phyloP scores from a whole-genome alignment of 2,797 vertebrate species.

The Pipistrellus pipistrellus region DNA sequence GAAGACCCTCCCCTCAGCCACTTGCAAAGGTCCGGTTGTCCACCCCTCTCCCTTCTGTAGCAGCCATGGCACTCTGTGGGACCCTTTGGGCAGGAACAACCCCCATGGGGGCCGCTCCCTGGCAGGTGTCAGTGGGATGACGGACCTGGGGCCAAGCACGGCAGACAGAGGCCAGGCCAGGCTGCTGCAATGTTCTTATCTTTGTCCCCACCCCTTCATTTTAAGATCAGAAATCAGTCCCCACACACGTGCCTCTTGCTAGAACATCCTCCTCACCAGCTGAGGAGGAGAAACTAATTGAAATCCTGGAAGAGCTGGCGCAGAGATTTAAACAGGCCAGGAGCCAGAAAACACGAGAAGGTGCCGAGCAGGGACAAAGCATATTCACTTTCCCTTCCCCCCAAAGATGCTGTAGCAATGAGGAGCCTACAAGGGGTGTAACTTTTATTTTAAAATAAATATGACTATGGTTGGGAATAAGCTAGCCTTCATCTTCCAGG shows the following conservation, averaged over 20 bases:
- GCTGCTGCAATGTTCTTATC: not conserved
- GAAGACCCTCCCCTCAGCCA: not conserved
- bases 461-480: not conserved
- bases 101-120: accelerated
- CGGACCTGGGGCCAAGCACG: accelerated
- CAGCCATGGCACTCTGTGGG: accelerated
- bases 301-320: constrained; percentile 87
- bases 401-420: not conserved
- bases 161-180: not conserved
- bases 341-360: not conserved
- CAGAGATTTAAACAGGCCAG: constrained; percentile 86
- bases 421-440: not conserved
- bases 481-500: not conserved
- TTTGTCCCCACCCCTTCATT: not conserved
- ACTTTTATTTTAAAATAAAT: constrained; percentile 21
- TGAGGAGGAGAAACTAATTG: constrained; percentile 89
- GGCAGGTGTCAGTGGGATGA: not conserved
- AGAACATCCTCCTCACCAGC: constrained; percentile 85
- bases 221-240: constrained; percentile 90
- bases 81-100: not conserved
- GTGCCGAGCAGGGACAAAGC: not conserved
- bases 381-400: accelerated
- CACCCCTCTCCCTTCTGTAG: not conserved
- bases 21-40: not conserved
- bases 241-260: constrained; percentile 91